Conservation (phyloP, 2,888 invertebrate species). For the Netelia melanura region DNA sequence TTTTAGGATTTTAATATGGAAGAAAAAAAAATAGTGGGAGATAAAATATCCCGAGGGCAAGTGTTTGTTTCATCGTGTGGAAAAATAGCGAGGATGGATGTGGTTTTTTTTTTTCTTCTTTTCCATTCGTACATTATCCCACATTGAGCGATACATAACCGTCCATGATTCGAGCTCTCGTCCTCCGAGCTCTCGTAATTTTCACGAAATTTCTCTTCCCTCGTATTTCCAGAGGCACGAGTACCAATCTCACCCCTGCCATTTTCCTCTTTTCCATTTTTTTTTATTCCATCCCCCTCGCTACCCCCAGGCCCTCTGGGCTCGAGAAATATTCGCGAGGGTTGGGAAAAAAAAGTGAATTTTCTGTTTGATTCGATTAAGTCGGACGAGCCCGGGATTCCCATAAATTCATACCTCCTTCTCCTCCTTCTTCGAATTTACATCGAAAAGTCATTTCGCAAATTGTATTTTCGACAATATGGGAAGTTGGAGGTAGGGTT, state of each 20-base stretch:
- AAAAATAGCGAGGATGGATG: neutral
- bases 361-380: constrained; percentile 39
- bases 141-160: neutral
- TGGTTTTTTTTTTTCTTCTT: neutral
- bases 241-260: constrained; percentile 32
- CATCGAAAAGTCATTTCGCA: constrained; percentile 25
- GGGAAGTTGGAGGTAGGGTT: neutral
- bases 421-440: neutral
- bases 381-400: neutral
- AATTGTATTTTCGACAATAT: neutral
- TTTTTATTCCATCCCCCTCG: neutral
- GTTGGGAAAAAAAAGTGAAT: constrained; percentile 28
- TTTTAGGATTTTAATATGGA: neutral
- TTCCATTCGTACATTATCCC: neutral
- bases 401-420: neutral
- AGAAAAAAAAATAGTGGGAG: neutral
- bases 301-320: neutral
- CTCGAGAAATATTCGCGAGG: neutral
- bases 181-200: constrained; percentile 10
- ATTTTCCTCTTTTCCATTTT: constrained; percentile 22
- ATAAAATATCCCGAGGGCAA: neutral
- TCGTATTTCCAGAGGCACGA: constrained; percentile 29
- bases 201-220: constrained; percentile 12
- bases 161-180: neutral
- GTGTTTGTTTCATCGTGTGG: neutral